Evolutionary conservation across 2,888 invertebrate species (phyloP), one percentile per base, ranked within the genome.

Genomic region (Zele albiditarsus): DNA sequence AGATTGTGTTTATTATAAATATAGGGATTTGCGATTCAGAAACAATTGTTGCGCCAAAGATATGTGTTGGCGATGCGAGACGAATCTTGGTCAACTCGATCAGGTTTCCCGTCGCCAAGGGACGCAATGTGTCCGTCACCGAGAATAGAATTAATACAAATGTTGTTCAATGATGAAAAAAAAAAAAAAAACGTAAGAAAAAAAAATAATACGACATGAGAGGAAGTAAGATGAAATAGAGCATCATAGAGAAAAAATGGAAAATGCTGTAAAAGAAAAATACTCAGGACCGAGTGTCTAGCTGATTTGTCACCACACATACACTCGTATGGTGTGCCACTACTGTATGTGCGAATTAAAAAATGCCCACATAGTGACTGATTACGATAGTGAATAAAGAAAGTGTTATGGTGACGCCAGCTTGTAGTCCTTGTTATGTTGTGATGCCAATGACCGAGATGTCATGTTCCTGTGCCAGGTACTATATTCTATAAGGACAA

Each of bases 391-490:
- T 67, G 57, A 58, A 31, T 62, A 70, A 68, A 23, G 60, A 65
- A 82, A 80, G 80, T 85, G 83, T 79, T 83, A 20, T 5, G 82
- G 85, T 86, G 85, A 86, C 86, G 82, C 8, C 86, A 86, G 86
- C 87, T 87, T 84, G 86, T 87, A 88, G 87, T 87, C 86, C 87
- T 87, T 86, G 86, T 88, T 88, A 89, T 86, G 87, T 88, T 89
- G 89, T 89, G 89, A 89, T 89, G 88, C 85, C 87, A 88, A 88
- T 89, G 89, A 89, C 88, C 86, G 87, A 86, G 82, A 87, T 86
- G 89, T 89, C 89, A 89, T 89, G 89, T 89, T 89, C 89, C 89
- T 89, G 89, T 89, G 89, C 89, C 89, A 89, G 89, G 87, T 87
- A 88, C 87, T 87, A 80, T 82, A 82, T 82, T 80, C 80, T 78